Conservation (phyloP, 2,888 invertebrate species). For the Sesia apiformis region DNA sequence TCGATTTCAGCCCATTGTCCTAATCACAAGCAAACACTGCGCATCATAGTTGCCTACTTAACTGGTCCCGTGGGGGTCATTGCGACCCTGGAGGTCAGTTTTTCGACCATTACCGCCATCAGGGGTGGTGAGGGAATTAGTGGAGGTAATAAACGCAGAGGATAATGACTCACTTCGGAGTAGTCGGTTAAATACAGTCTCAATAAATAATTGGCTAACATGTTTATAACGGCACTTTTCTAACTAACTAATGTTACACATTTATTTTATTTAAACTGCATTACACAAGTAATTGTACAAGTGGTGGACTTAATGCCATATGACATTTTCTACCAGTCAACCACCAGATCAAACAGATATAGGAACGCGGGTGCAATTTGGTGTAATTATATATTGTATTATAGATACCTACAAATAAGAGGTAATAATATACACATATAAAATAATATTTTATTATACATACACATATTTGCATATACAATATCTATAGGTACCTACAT, state of each 20-base stretch:
- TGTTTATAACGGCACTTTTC: no score
- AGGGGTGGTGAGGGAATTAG: conserved; percentile 55
- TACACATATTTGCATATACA: background rate
- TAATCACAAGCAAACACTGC: conserved; percentile 27
- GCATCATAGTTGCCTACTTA: conserved; percentile 43
- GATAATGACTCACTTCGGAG: conserved; percentile 62
- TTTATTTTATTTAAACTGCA: no score
- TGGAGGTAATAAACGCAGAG: conserved; percentile 53
- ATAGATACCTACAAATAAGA: no score
- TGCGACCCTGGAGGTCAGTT: conserved; percentile 63
- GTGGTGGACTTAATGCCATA: no score
- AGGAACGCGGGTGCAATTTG: no score
- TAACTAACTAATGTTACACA: no score
- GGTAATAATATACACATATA: background rate
- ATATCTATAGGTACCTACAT: background rate
- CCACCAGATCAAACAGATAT: no score
- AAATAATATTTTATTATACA: background rate
- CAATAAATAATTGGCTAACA: background rate
- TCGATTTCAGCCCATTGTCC: conserved; percentile 15
- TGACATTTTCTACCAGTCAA: no score
- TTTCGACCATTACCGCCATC: conserved; percentile 66
- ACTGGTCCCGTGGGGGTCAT: conserved; percentile 54
- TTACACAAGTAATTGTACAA: no score
- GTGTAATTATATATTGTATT: no score
- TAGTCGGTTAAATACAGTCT: conserved; percentile 36